Evolutionary conservation across 2,113 vertebrate species (phyloP), one percentile per base, ranked within the genome.

Genomic region (Corythoichthys haematopterus): DNA sequence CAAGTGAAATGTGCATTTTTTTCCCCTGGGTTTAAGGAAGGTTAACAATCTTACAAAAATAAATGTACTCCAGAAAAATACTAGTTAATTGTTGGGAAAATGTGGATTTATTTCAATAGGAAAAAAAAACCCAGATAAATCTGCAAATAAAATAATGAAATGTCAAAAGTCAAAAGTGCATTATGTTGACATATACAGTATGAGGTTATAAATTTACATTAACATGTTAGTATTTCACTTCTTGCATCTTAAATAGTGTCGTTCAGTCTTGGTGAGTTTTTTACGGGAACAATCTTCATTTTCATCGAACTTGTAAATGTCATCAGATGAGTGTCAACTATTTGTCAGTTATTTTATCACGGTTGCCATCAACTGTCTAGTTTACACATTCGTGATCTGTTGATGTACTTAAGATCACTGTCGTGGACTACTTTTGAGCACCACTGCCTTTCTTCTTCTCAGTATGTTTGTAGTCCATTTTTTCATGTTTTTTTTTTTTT

Each of bases 351-450:
- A 40, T 40, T n/a, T 40, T 59, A n/a, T 59, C 15, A 4, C 11
- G 36, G 36, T 38, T 59, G 57, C 13, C 57, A n/a, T 10, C 66
- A 64, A 59, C 52, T n/a, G 2, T 46, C 61, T 59, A 59, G n/a
- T 16, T 68, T 36, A 45, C 35, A 64, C 15, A 38, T 38, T 56
- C 47, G 13, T 5, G 1, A 33, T 61, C 20, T 40, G 3, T 28
- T 43, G 66, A 15, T 10, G 33, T 16, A 47, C 3, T 43, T 59
- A 2, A 4, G 50, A 38, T 20, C 11, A 51, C 16, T 3, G 28
- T 12, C 5, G 6, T 10, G 8, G 12, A 14, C 12, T 57, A 4
- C 40, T 7, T 28, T 2, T 7, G 2, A 28, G 33, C 20, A 3
- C 20, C 7, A 1, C 13, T 8, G 48, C 48, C 15, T 47, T 47